Evolutionary conservation across 2,797 vertebrate genomes (phyloP).

Genomic region (Choloepus didactylus): DNA sequence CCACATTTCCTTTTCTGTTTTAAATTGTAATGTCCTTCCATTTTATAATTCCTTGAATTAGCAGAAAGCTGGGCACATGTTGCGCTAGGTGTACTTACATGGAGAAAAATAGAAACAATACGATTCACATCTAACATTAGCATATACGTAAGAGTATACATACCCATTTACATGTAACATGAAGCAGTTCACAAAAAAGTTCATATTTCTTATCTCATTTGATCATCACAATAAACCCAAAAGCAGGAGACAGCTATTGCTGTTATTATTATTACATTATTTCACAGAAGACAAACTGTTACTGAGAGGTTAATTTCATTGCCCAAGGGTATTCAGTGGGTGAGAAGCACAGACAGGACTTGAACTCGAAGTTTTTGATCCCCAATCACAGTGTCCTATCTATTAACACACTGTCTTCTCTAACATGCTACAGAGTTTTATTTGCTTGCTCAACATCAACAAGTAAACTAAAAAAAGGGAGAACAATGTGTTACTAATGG

Average conservation of each 20-base stretch:
- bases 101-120: neutral
- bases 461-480: neutral
- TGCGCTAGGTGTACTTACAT: neutral
- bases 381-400: neutral
- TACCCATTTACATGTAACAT: neutral
- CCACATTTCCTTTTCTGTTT: neutral
- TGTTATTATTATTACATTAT: neutral
- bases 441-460: neutral
- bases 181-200: neutral
- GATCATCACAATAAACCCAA: neutral
- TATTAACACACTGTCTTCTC: neutral
- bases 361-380: neutral
- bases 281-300: neutral
- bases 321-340: neutral
- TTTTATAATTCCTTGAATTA: neutral
- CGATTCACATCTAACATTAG: neutral
- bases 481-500: neutral
- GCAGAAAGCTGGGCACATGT: neutral
- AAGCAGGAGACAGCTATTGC: neutral
- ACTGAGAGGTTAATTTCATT: neutral
- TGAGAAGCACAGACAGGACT: neutral
- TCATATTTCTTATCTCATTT: slow-evolving; percentile 50
- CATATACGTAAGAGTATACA: neutral
- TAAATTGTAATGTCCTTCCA: neutral
- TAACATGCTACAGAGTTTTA: neutral